Evolutionary conservation across 2,888 invertebrate genomes (phyloP).

Genomic region (Podabrus alpinus): DNA sequence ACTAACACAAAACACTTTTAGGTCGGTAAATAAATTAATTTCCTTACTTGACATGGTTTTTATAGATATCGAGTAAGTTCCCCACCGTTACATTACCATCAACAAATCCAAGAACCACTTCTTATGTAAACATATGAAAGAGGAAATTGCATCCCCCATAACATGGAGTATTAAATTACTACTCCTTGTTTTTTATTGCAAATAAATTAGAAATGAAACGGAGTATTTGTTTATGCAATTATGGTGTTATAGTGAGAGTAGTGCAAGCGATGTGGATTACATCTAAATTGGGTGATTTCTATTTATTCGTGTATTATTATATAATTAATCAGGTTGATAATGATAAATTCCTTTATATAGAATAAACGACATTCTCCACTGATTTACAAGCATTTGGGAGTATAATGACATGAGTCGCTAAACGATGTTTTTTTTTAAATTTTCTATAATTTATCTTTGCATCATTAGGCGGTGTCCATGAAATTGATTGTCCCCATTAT

Average conservation of each 20-base stretch:
- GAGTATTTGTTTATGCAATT: background rate
- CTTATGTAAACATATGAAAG: conserved; percentile 14
- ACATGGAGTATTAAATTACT: background rate
- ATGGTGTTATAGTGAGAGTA: background rate
- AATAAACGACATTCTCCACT: background rate
- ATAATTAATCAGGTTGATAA: background rate
- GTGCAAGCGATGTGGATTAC: background rate
- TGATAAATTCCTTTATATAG: background rate
- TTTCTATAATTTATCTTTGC: too few species aligned
- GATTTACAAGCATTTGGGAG: background rate
- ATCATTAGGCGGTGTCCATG: too few species aligned
- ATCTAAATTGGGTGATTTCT: background rate
- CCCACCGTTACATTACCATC: conserved; percentile 8
- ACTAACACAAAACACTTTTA: conserved; percentile 34
- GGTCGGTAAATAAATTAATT: conserved; percentile 10
- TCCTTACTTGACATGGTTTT: conserved; percentile 12
- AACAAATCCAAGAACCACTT: background rate
- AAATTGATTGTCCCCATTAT: too few species aligned
- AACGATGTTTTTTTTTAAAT: too few species aligned
- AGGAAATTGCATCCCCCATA: conserved; percentile 22
- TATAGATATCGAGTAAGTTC: conserved; percentile 17
- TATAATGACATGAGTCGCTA: background rate
- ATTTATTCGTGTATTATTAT: background rate
- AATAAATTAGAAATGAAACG: background rate
- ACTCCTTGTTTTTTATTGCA: background rate